phyloP scores from a whole-genome alignment of 2,797 vertebrate species.

The Sebastes cheni region DNA sequence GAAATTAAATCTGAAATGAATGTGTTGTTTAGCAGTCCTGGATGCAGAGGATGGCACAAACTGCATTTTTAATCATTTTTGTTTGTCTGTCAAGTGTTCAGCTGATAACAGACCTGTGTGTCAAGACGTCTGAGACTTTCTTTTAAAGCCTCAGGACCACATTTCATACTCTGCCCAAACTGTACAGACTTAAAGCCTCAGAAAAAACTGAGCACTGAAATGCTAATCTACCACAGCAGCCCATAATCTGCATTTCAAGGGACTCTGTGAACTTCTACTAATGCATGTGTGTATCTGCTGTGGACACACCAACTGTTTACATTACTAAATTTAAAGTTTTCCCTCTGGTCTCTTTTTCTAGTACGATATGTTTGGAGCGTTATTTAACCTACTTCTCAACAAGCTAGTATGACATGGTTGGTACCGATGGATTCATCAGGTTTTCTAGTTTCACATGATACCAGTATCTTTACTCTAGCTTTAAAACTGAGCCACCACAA shows the following conservation, averaged over 20 bases:
- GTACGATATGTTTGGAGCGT: fast-evolving
- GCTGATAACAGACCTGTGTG: not conserved
- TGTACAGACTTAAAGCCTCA: not conserved
- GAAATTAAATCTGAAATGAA: not conserved
- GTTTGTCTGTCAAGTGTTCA: too few relatives aligned
- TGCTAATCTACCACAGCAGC: not conserved
- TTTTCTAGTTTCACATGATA: too few relatives aligned
- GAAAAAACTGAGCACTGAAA: not conserved
- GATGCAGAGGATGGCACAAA: too few relatives aligned
- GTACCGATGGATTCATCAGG: too few relatives aligned
- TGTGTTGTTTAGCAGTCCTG: too few relatives aligned
- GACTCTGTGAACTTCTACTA: not conserved
- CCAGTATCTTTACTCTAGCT: too few relatives aligned
- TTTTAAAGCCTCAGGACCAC: not conserved
- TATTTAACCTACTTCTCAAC: too few relatives aligned
- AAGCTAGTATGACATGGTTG: too few relatives aligned
- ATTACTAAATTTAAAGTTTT: too few relatives aligned
- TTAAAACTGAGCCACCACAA: too few relatives aligned
- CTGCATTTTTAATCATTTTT: not conserved
- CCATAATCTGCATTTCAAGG: not conserved
- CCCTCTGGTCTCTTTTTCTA: too few relatives aligned
- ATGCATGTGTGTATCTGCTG: not conserved
- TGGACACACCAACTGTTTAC: not conserved
- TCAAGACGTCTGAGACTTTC: not conserved
- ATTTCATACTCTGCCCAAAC: not conserved